Base-by-base conservation (phyloP, 2,888 invertebrate species). In the Ectemnius continuus region DNA sequence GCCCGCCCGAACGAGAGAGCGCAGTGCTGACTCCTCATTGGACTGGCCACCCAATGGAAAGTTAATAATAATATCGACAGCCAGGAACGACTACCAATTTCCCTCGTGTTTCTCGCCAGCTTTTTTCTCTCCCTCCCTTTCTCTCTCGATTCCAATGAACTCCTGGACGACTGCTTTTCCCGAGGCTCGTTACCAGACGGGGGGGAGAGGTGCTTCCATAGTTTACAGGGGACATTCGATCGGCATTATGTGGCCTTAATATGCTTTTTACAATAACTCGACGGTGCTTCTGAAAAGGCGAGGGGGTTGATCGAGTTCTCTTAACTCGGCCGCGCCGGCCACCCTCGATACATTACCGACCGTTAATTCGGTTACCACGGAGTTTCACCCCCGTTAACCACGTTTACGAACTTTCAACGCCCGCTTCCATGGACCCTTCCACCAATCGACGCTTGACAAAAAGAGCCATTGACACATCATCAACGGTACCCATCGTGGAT, bases 281-380 rank as follows among this genome's bases (percentile, higher is more conserved):
- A 75, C 75, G 61, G 52, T n/a, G 59, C 59, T 14, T 56, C 59
- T 23, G 11, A 47, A 64, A 47, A 64, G 58, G 52, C 20, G 36
- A n/a, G 47, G 56, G 47, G 58, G 61, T 28, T 61, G 63, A 67
- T 36, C 60, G 61, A 23, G 6, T 73, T 66, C 72, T 67, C 75
- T 68, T 74, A 68, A 70, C 69, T 76, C 73, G 74, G 74, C 76
- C 75, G 78, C 77, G 65, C 62, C 66, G 81, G 72, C 78, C 79
- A 80, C 79, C 84, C 83, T 85, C 84, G 83, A 88, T 88, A 86
- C 88, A 88, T 88, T 88, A 88, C 84, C 86, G 84, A 79, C 83
- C 78, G 81, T 82, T 88, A 88, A 89, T 86, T 87, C 85, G 82
- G 81, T 89, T 89, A 88, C 83, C 79, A 75, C 79, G 78, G 84